These are phyloP conservation scores for Lumbricus terrestris DNA, from an alignment of 2,888 invertebrate species.

Conservation along the genomic window DNA sequence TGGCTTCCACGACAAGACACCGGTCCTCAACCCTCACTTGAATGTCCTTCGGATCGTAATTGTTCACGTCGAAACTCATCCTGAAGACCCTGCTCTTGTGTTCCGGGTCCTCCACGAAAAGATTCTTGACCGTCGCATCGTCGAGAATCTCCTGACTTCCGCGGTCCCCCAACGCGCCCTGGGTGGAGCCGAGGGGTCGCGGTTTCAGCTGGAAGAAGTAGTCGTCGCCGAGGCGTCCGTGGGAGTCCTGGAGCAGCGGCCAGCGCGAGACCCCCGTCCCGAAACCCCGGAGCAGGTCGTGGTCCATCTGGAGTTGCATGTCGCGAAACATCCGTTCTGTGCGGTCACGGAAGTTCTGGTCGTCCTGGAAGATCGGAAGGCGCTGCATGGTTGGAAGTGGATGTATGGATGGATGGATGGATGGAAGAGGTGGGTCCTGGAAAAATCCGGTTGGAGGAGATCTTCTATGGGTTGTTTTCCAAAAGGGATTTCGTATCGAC, in stretches of 20 bases:
- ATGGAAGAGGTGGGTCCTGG: background rate
- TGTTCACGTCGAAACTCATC: constrained; percentile 38
- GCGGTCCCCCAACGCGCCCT: background rate
- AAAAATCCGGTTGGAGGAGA: no score
- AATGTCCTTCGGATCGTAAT: constrained; percentile 34
- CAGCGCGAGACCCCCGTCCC: constrained; percentile 17
- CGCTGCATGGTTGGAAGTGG: constrained; percentile 16
- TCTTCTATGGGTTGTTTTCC: no score
- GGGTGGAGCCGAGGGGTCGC: background rate
- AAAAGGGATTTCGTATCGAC: no score
- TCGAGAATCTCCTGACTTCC: constrained; percentile 34
- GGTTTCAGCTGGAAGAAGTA: constrained; percentile 35
- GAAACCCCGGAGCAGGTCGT: constrained; percentile 24
- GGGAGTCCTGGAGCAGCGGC: constrained; percentile 11
- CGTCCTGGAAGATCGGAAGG: constrained; percentile 33
- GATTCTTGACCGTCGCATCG: constrained; percentile 24
- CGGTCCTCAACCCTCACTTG: constrained; percentile 32
- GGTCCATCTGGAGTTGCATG: constrained; percentile 32
- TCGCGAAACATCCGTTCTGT: constrained; percentile 29
- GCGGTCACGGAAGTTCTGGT: constrained; percentile 25
- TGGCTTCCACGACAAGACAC: constrained; percentile 32
- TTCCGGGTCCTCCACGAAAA: constrained; percentile 34
- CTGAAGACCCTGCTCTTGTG: constrained; percentile 34
- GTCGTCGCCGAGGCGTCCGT: background rate
- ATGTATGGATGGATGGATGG: constrained; percentile 28